These are phyloP conservation scores for Myopa testacea DNA, from an alignment of 2,888 invertebrate genomes.

Conservation along the genomic window DNA sequence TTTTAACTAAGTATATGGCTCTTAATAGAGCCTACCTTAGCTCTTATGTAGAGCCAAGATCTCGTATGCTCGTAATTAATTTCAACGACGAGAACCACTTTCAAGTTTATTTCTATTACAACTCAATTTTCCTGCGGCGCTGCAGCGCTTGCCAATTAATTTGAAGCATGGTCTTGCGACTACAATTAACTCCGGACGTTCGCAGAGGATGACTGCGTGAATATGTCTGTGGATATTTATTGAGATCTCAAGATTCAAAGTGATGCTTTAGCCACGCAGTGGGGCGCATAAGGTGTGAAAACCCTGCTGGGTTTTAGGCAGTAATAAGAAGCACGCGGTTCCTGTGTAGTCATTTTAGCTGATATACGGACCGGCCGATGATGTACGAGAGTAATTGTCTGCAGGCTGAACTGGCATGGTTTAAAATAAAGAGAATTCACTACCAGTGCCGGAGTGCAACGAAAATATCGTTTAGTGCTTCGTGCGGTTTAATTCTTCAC, in stretches of 20 bases:
- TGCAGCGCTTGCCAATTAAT: slow-evolving; percentile 59
- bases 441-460: slow-evolving; percentile 36
- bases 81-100: slow-evolving; percentile 44
- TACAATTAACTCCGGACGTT: slow-evolving; percentile 58
- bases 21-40: too few relatives aligned
- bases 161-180: slow-evolving; percentile 64
- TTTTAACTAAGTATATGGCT: slow-evolving; percentile 1
- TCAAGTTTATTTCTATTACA: slow-evolving; percentile 49
- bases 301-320: slow-evolving; percentile 67
- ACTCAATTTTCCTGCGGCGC: slow-evolving; percentile 31
- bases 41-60: too few relatives aligned
- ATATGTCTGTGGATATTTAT: slow-evolving; percentile 53
- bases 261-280: slow-evolving; percentile 60
- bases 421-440: slow-evolving; percentile 46
- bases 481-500: background rate
- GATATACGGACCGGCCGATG: slow-evolving; percentile 38
- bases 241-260: slow-evolving; percentile 66
- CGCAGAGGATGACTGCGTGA: slow-evolving; percentile 35
- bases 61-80: slow-evolving; percentile 45
- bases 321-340: slow-evolving; percentile 61
- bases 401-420: slow-evolving; percentile 51
- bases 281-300: slow-evolving; percentile 67
- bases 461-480: slow-evolving; percentile 34
- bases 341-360: slow-evolving; percentile 43
- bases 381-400: slow-evolving; percentile 51